phyloP scores from a whole-genome alignment of 2,113 vertebrate genomes.

The Paedocypris sp. region DNA sequence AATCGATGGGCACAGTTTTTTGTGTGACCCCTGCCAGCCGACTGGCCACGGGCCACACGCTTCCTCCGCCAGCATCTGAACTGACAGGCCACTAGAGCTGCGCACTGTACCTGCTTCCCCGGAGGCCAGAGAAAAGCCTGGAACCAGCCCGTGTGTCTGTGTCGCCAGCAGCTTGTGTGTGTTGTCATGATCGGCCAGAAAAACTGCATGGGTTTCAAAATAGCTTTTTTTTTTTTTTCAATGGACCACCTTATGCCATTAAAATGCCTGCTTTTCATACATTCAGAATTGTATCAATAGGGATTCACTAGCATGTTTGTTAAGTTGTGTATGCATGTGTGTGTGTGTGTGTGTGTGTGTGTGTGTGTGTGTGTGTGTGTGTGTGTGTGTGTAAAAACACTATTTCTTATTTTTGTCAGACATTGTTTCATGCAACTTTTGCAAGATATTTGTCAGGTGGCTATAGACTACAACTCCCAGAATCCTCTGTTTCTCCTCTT shows the following conservation, averaged over 20 bases:
- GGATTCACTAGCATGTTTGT: background rate
- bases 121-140: background rate
- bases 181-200: slow-evolving; percentile 15
- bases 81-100: slow-evolving; percentile 14
- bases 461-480: no score
- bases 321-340: background rate
- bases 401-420: background rate
- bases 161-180: slow-evolving; percentile 15
- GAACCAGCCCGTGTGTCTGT: slow-evolving; percentile 26
- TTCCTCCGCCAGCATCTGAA: slow-evolving; percentile 1
- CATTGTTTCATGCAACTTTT: background rate
- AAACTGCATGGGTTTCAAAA: slow-evolving; percentile 11
- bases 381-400: background rate
- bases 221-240: slow-evolving; percentile 26
- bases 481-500: no score
- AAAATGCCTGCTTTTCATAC: background rate
- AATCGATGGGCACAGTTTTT: slow-evolving; percentile 34
- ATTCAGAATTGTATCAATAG: background rate
- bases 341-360: background rate
- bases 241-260: slow-evolving; percentile 9
- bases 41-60: slow-evolving; percentile 13
- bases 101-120: slow-evolving; percentile 2
- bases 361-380: background rate
- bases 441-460: no score
- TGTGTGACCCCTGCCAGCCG: slow-evolving; percentile 31